phyloP scores from a whole-genome alignment of 2,888 invertebrate species.

The Lucinisca nassula region DNA sequence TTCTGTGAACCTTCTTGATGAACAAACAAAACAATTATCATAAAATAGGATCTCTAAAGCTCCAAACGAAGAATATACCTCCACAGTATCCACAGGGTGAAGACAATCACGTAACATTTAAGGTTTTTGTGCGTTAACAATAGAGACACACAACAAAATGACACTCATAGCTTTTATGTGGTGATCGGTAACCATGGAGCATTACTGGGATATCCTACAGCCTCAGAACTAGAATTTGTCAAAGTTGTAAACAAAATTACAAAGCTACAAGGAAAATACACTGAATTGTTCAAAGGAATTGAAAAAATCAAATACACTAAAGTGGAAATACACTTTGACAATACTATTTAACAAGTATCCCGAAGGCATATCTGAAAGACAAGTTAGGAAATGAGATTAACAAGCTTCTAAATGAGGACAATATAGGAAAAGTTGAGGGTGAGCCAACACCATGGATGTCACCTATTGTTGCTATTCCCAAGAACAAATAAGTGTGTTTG shows the following conservation, averaged over 20 bases:
- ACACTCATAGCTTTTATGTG: slow-evolving; percentile 46
- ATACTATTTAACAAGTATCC: slow-evolving; percentile 57
- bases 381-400: slow-evolving; percentile 61
- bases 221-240: slow-evolving; percentile 33
- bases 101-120: slow-evolving; percentile 24
- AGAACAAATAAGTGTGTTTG: slow-evolving; percentile 73
- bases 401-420: slow-evolving; percentile 54
- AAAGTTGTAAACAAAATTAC: slow-evolving; percentile 31
- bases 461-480: slow-evolving; percentile 66
- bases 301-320: slow-evolving; percentile 46
- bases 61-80: slow-evolving; percentile 8
- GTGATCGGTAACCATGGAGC: slow-evolving; percentile 49
- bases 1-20: no score
- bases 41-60: slow-evolving; percentile 43
- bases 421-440: slow-evolving; percentile 70
- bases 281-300: slow-evolving; percentile 54
- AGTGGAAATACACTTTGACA: slow-evolving; percentile 64
- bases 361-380: slow-evolving; percentile 51
- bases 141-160: slow-evolving; percentile 41
- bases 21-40: no score
- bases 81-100: slow-evolving; percentile 51
- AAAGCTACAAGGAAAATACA: slow-evolving; percentile 15
- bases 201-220: slow-evolving; percentile 50
- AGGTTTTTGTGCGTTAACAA: slow-evolving; percentile 34
- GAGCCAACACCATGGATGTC: slow-evolving; percentile 71